Base-by-base conservation (phyloP, 1,140 invertebrate species). In the Ctenoplectra terminalis region DNA sequence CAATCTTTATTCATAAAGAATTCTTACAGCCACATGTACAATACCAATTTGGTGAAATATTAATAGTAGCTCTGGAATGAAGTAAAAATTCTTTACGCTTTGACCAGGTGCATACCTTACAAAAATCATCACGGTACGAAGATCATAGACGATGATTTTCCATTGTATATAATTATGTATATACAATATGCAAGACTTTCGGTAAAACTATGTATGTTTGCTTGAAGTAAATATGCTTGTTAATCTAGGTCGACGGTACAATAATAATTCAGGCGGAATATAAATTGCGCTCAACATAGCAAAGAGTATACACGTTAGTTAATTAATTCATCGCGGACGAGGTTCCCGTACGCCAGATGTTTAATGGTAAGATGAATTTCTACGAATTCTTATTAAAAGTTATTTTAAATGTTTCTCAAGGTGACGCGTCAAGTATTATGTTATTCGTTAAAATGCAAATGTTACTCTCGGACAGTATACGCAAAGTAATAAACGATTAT, bases 1-100 rank as follows among this genome's bases (percentile, higher is more conserved):
- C 92, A 93, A 93, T 92, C 89, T 93, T 93, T 93, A 93, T 93
- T 93, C 88, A 90, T 91, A 91, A 92, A 91, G 89, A 91, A 91
- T 89, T 90, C 86, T 91, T 93, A 92, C 92, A 93, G 90, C 88
- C 90, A 93, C 91, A 92, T 93, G 88, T 92, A 93, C 91, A 93
- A 92, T 92, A 93, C 88, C 88, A 91, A 90, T 91, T 88, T 86
- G 88, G 88, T 92, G 84, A 92, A 90, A 89, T 91, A 89, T 89
- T 89, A 89, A 90, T 89, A 88, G 87, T 91, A 89, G 90, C 87
- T 87, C 88, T 81, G 88, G 90, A 91, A 90, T 90, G 87, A 91
- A 91, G 90, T 93, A 92, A 91, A 92, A 92, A 93, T 92, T 90
- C 82, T 90, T 90, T 90, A 90, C 90, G 90, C 86, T 89, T 89